phyloP scores from a whole-genome alignment of 2,113 vertebrate genomes.

The Cynoglossus semilaevis region DNA sequence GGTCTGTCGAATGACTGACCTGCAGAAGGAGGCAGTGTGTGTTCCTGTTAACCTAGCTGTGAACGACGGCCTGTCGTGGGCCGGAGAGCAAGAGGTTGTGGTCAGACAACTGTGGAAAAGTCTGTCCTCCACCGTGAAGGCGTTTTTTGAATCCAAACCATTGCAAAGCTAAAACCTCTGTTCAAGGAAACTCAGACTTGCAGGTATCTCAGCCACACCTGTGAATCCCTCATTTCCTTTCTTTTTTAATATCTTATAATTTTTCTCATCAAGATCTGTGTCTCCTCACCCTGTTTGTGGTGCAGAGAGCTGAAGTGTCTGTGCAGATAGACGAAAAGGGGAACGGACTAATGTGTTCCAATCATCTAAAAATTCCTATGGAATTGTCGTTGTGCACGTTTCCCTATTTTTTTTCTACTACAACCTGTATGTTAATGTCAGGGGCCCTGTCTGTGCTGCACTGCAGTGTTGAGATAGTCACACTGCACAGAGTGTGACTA shows the following conservation, averaged over 20 bases:
- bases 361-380: conserved; percentile 87
- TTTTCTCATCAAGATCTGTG: conserved; percentile 28
- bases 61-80: conserved; percentile 78
- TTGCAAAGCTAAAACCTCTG: conserved; percentile 64
- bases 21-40: conserved; percentile 80
- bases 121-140: conserved; percentile 43
- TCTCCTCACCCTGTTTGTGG: conserved; percentile 22
- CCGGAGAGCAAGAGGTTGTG: conserved; percentile 77
- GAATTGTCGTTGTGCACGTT: conserved; percentile 77
- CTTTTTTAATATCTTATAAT: conserved; percentile 17
- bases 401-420: conserved; percentile 61
- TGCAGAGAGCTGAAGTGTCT: conserved; percentile 35
- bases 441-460: conserved; percentile 38
- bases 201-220: conserved; percentile 21
- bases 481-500: no score
- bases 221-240: conserved; percentile 17
- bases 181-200: conserved; percentile 18
- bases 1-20: conserved; percentile 80
- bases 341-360: conserved; percentile 42
- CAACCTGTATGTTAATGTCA: conserved; percentile 39
- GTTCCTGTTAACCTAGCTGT: conserved; percentile 77
- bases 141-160: conserved; percentile 79
- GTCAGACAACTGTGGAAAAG: conserved; percentile 73
- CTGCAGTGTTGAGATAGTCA: neutral
- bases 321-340: conserved; percentile 19